Evolutionary conservation across 2,888 invertebrate genomes (phyloP).

Genomic region (Eumerus sabulonum): DNA sequence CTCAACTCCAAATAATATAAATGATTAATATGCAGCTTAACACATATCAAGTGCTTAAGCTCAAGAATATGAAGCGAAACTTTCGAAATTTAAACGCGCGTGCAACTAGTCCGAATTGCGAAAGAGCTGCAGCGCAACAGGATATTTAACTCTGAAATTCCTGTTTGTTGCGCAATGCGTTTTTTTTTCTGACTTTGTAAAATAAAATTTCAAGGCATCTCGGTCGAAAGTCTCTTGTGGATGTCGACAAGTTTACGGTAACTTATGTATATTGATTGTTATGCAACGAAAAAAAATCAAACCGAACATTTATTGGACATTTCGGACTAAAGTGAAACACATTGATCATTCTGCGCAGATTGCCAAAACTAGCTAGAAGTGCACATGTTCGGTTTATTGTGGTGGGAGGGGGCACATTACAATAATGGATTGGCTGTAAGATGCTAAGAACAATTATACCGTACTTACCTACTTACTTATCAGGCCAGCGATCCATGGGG

Average conservation of each 20-base stretch:
- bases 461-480: too few relatives aligned
- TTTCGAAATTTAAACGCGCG: slow-evolving; percentile 55
- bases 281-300: slow-evolving; percentile 12
- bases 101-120: slow-evolving; percentile 48
- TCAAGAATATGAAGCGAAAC: slow-evolving; percentile 31
- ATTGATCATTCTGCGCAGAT: too few relatives aligned
- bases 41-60: too few relatives aligned
- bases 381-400: too few relatives aligned
- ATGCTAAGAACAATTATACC: too few relatives aligned
- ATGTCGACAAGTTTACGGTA: not conserved
- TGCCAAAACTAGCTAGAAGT: too few relatives aligned
- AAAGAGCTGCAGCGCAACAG: slow-evolving; percentile 55
- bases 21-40: not conserved
- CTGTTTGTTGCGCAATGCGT: slow-evolving; percentile 54
- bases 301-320: too few relatives aligned
- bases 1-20: not conserved
- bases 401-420: too few relatives aligned
- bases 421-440: too few relatives aligned
- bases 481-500: too few relatives aligned
- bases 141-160: slow-evolving; percentile 47
- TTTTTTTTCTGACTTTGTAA: slow-evolving; percentile 8
- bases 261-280: slow-evolving; percentile 19
- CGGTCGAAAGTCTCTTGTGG: not conserved
- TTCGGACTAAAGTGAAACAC: too few relatives aligned
- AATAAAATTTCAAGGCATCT: slow-evolving; percentile 1